Evolutionary conservation across 2,113 vertebrate species (phyloP), one percentile per base, ranked within the genome.

Genomic region (Heterotilapia buettikoferi): DNA sequence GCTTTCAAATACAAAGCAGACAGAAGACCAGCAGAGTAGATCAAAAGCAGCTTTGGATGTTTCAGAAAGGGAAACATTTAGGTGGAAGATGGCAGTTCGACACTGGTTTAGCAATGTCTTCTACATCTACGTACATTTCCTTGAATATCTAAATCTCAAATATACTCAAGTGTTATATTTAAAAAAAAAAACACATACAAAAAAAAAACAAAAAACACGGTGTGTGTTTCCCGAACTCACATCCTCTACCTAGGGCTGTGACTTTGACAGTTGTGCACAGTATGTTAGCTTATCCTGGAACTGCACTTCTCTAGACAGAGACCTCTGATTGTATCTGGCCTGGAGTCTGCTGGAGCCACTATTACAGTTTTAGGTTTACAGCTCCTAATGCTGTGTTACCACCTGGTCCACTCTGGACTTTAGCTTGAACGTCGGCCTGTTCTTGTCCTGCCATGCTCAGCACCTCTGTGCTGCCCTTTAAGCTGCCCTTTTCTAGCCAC

Each of bases 1-100:
- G 8, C 56, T 84, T 85, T 78, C 26, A 80, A 57, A 88, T 78
- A 71, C 21, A 88, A 68, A 83, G n/a, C 38, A 68, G 84, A 54
- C 13, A 16, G 11, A 85, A 52, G 29, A 52, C 36, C 61, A 68
- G 14, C 19, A 54, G 61, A 68, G 7, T 11, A 81, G 29, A 6
- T 61, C 29, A 33, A 33, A 33, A 68, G 14, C 31, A 53, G 24
- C 38, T 82, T 80, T 57, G 47, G 52, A 88, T 52, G 26, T 85
- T 19, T 84, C 54, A 53, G 73, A 90, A 89, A 57, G 80, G 6
- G 24, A 78, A 83, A 63, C 4, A 16, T 71, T 12, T 56, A 47
- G 31, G 43, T 73, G 13, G 5, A 59, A 82, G 24, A 52, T 66
- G 16, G 57, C 31, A 24, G 21, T 26, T 66, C 21, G 57, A 68